These are phyloP conservation scores for Drosophila ananassae DNA, from an alignment of 1,140 invertebrate species.

Conservation along the genomic window DNA sequence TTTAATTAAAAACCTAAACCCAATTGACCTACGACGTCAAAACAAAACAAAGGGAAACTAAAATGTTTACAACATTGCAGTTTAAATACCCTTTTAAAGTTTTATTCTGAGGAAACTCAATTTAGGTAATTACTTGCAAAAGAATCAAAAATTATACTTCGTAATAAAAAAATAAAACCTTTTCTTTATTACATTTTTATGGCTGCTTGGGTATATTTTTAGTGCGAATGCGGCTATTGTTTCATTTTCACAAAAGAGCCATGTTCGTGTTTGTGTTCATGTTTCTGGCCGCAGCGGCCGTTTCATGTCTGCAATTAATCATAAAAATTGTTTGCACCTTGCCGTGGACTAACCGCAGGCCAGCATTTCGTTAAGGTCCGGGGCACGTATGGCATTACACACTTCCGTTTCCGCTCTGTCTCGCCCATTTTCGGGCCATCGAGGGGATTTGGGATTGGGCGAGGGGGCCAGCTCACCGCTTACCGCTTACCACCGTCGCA, in stretches of 20 bases:
- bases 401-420: conserved; percentile 70
- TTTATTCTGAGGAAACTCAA: neutral
- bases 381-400: conserved; percentile 77
- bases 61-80: neutral
- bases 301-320: conserved; percentile 71
- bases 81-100: neutral
- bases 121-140: neutral
- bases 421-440: conserved; percentile 1
- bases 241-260: conserved; percentile 57
- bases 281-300: conserved; percentile 17
- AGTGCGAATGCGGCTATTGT: conserved; percentile 62
- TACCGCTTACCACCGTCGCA: conserved; percentile 52
- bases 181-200: conserved; percentile 78
- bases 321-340: conserved; percentile 76
- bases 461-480: conserved; percentile 26
- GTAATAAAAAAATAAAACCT: conserved; percentile 35
- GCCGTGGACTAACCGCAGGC: conserved; percentile 33
- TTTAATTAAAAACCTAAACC: conserved; percentile 60
- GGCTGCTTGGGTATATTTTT: conserved; percentile 71
- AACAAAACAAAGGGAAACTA: neutral
- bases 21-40: conserved; percentile 4
- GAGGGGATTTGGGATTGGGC: neutral
- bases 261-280: conserved; percentile 24
- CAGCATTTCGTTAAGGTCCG: conserved; percentile 14
- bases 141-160: neutral